phyloP scores from a whole-genome alignment of 2,888 invertebrate species.

The Lamellibrachia columna region DNA sequence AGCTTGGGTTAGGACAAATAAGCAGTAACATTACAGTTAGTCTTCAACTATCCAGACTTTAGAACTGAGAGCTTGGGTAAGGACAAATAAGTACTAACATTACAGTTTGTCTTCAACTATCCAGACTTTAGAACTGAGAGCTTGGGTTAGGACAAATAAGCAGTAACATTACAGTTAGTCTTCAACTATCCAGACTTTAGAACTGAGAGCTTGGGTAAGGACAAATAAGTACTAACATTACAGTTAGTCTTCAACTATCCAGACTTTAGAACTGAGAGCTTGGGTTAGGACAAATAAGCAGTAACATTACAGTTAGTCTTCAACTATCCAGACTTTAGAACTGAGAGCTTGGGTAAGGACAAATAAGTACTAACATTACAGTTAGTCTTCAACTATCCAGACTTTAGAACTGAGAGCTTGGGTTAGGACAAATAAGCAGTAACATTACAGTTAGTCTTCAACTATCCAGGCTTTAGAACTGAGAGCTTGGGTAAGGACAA shows the following conservation, averaged over 20 bases:
- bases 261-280: background rate
- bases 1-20: background rate
- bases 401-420: background rate
- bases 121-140: background rate
- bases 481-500: background rate
- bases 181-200: background rate
- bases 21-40: background rate
- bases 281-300: background rate
- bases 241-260: too few species aligned
- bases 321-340: background rate
- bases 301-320: too few species aligned
- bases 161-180: too few species aligned
- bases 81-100: background rate
- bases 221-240: background rate
- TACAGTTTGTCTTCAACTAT: too few species aligned
- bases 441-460: too few species aligned
- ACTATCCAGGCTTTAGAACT: background rate
- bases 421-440: background rate
- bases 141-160: background rate
- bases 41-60: background rate
- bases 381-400: too few species aligned
- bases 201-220: background rate
- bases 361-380: background rate
- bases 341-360: background rate
- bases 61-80: background rate